Evolutionary conservation across 64 coral and sea anemone species (phyloP).

Genomic region (Anthopleura sola): DNA sequence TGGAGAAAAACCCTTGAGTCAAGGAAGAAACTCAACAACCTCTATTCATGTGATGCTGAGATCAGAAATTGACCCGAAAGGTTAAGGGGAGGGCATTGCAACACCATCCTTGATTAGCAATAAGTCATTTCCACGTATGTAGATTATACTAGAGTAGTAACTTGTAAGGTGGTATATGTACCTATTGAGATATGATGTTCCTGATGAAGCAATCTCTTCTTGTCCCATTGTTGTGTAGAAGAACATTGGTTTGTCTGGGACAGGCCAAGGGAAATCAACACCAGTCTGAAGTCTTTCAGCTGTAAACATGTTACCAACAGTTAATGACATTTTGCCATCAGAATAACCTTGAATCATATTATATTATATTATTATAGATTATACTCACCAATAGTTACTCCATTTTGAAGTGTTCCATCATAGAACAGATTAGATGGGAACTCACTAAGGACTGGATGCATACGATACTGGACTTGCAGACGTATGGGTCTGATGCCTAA

Average conservation of each 20-base stretch:
- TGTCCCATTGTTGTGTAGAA: slow-evolving; percentile 97
- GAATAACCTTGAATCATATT: neutral
- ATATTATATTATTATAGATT: neutral
- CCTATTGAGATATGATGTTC: slow-evolving; percentile 99
- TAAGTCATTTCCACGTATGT: too few relatives aligned
- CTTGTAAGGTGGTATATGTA: neutral
- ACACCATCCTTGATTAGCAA: too few relatives aligned
- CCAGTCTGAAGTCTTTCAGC: slow-evolving; percentile 92
- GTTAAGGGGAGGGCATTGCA: too few relatives aligned
- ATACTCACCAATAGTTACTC: slow-evolving; percentile 79
- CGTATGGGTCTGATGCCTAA: slow-evolving; percentile 95
- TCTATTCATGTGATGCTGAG: too few relatives aligned
- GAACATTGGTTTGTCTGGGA: slow-evolving; percentile 95
- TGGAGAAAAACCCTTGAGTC: too few relatives aligned
- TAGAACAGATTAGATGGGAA: slow-evolving; percentile 99
- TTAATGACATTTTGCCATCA: neutral
- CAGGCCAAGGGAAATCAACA: slow-evolving; percentile 98
- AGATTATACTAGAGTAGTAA: too few relatives aligned
- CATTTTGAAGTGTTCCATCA: slow-evolving; percentile 99
- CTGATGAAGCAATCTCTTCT: slow-evolving; percentile 98
- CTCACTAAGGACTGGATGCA: slow-evolving; percentile 96
- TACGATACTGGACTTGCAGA: slow-evolving; percentile 96
- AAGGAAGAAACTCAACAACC: too few relatives aligned
- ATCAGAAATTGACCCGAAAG: too few relatives aligned
- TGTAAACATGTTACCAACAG: too few relatives aligned